A percentile compares a stretch with the other conserved stretches of the same genome.
phyloP scores from a whole-genome alignment of 2,797 vertebrate species.

The Loris lydekkerianus region DNA sequence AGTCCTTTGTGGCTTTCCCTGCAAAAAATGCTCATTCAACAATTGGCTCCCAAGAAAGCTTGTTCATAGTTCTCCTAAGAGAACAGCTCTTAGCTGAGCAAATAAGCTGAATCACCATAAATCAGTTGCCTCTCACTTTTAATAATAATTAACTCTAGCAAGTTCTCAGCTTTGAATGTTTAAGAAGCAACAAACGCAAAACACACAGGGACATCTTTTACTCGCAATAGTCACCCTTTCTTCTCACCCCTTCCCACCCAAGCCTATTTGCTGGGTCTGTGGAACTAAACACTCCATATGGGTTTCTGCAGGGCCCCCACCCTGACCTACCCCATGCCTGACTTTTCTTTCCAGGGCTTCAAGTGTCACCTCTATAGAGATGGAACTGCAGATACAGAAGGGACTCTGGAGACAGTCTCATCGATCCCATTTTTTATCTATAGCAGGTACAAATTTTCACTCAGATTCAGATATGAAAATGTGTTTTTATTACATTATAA shows the following conservation, averaged over 20 bases:
- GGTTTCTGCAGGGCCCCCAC: background rate
- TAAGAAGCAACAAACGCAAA: slow-evolving; percentile 47
- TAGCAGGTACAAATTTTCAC: slow-evolving; percentile 26
- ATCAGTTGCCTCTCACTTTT: slow-evolving; percentile 32
- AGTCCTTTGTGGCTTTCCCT: background rate
- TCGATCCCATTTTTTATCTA: background rate
- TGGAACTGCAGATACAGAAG: background rate
- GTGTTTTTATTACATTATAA: background rate
- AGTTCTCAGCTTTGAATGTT: slow-evolving; percentile 31
- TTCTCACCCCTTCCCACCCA: background rate
- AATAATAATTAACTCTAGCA: slow-evolving; percentile 63
- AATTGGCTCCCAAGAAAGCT: slow-evolving; percentile 19
- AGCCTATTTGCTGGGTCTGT: background rate
- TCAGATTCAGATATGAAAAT: background rate
- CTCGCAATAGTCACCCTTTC: background rate
- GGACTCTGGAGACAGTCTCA: background rate
- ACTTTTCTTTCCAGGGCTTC: background rate
- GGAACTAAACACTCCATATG: background rate
- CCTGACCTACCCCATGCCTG: background rate
- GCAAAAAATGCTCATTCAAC: slow-evolving; percentile 23
- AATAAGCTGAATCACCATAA: slow-evolving; percentile 14
- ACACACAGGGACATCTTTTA: background rate
- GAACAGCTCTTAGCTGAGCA: slow-evolving; percentile 23
- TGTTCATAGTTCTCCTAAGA: background rate
- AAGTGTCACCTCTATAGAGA: background rate